These are phyloP conservation scores for Hestina assimilis DNA, from an alignment of 1,140 invertebrate genomes.

Conservation along the genomic window DNA sequence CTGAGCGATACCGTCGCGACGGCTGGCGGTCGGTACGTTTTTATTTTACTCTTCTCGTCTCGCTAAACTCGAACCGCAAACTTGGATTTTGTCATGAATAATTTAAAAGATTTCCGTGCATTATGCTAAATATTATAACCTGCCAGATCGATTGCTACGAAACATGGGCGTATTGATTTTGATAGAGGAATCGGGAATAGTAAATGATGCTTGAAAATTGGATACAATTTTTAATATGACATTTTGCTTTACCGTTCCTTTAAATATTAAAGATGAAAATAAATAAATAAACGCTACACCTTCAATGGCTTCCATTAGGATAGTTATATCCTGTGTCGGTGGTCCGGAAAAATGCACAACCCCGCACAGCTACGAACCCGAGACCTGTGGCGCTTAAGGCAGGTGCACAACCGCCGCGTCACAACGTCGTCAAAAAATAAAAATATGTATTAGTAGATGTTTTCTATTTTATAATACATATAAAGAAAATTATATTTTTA, in stretches of 20 bases:
- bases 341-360: no score
- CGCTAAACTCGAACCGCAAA: conserved; percentile 46
- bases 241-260: no score
- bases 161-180: conserved; percentile 30
- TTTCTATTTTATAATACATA: background rate
- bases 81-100: conserved; percentile 70
- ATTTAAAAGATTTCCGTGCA: conserved; percentile 59
- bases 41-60: conserved; percentile 46
- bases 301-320: no score
- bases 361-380: no score
- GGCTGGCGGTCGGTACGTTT: conserved; percentile 23
- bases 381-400: no score
- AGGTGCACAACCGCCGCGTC: no score
- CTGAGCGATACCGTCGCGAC: conserved; percentile 24
- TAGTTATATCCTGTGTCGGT: no score
- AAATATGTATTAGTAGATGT: background rate
- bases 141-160: conserved; percentile 28
- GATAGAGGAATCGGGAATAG: background rate
- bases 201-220: conserved; percentile 4
- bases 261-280: no score
- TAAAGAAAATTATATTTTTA: background rate
- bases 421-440: background rate
- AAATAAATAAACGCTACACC: no score
- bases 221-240: no score
- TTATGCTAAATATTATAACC: conserved; percentile 52